phyloP scores from a whole-genome alignment of 2,113 vertebrate species.

The Proterorhinus semilunaris region DNA sequence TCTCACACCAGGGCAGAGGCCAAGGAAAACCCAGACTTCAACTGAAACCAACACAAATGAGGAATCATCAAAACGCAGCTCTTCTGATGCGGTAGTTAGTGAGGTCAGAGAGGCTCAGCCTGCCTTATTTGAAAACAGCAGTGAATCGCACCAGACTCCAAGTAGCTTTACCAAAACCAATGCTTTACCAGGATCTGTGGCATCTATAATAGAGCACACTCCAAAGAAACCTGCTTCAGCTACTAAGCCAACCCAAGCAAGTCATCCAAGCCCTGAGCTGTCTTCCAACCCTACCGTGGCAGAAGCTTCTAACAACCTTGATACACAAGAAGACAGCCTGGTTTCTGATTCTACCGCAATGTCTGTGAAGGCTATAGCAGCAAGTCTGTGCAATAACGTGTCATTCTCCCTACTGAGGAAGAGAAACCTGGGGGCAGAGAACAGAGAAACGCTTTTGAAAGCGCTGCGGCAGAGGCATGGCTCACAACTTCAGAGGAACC shows the following conservation, averaged over 20 bases:
- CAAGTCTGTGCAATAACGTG: constrained; percentile 62
- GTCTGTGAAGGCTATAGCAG: constrained; percentile 54
- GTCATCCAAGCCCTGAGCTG: not conserved
- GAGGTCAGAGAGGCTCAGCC: constrained; percentile 12
- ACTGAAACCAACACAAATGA: constrained; percentile 37
- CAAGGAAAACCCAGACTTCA: constrained; percentile 22
- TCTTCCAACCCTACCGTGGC: constrained; percentile 12
- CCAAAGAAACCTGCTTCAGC: constrained; percentile 13
- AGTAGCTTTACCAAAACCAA: constrained; percentile 8
- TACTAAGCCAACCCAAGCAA: not conserved
- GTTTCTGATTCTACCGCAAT: not conserved
- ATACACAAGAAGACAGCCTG: constrained; percentile 2
- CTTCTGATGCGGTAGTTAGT: not conserved
- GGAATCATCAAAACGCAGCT: constrained; percentile 28
- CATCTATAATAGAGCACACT: constrained; percentile 22
- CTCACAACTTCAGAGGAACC: constrained; percentile 66
- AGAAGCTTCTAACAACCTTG: constrained; percentile 2
- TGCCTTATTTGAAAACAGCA: constrained; percentile 5
- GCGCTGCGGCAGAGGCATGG: constrained; percentile 71
- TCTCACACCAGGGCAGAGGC: constrained; percentile 39
- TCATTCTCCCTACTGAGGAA: constrained; percentile 58
- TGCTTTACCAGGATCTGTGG: not conserved
- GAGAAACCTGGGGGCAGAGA: constrained; percentile 71
- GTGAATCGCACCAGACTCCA: constrained; percentile 12
- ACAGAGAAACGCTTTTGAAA: constrained; percentile 67